Evolutionary conservation across 2,113 vertebrate genomes (phyloP).

Genomic region (Chaetops frenatus): DNA sequence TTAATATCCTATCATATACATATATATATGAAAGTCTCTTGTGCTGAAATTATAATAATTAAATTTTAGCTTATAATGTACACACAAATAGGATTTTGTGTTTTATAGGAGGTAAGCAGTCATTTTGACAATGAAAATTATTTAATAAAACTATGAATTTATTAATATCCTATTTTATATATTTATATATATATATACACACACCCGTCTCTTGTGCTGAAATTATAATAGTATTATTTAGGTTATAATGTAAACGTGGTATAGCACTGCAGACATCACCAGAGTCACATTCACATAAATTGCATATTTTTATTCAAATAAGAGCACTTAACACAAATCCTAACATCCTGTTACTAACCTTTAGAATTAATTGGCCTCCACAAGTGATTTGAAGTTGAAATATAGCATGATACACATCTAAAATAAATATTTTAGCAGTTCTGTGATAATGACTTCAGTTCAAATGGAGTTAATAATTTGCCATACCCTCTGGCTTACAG

Average conservation of each 20-base stretch:
- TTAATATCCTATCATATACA: neutral
- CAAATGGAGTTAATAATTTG: constrained; percentile 11
- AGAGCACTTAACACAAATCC: neutral
- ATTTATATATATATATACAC: too few relatives aligned
- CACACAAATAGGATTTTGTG: neutral
- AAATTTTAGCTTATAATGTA: neutral
- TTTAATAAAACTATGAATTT: neutral
- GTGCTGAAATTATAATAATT: neutral
- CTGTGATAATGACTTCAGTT: neutral
- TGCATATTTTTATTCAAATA: neutral
- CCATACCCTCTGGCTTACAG: neutral
- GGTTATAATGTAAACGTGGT: neutral
- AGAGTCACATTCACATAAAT: neutral
- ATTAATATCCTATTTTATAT: neutral
- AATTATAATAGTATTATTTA: neutral
- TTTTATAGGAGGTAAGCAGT: neutral
- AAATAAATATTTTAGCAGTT: constrained; percentile 34
- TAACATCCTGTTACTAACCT: neutral
- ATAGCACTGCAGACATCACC: neutral
- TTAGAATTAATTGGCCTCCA: neutral
- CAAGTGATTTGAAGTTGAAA: constrained; percentile 2
- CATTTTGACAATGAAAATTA: neutral
- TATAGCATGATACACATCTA: neutral
- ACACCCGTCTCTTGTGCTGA: neutral
- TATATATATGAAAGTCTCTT: too few relatives aligned